These are phyloP conservation scores for Agonopterix heracliana DNA, from an alignment of 2,888 invertebrate species.

Conservation along the genomic window DNA sequence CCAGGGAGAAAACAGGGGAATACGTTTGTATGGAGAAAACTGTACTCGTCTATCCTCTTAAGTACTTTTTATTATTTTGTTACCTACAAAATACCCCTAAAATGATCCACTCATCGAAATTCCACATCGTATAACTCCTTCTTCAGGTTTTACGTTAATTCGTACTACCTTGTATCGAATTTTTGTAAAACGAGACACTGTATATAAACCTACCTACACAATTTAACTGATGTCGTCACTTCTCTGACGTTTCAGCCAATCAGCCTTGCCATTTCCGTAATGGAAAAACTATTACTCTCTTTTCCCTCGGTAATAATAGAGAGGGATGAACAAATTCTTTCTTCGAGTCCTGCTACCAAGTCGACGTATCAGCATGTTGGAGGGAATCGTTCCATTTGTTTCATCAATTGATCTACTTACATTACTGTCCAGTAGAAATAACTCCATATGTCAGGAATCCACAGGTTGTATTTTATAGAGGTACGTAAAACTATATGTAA, in stretches of 20 bases:
- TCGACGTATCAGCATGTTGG: conserved; percentile 31
- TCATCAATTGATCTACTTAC: conserved; percentile 29
- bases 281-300: conserved; percentile 47
- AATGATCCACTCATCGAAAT: too few relatives aligned
- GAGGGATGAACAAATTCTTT: conserved; percentile 26
- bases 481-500: not conserved
- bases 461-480: not conserved
- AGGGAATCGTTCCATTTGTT: conserved; percentile 40
- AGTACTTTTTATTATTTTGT: too few relatives aligned
- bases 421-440: not conserved
- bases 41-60: too few relatives aligned
- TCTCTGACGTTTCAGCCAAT: conserved; percentile 25
- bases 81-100: too few relatives aligned
- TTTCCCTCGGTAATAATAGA: conserved; percentile 30
- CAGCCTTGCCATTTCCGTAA: conserved; percentile 34
- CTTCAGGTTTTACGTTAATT: too few relatives aligned
- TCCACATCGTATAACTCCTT: too few relatives aligned
- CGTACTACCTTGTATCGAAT: too few relatives aligned
- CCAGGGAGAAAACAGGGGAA: too few relatives aligned
- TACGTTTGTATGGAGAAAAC: too few relatives aligned
- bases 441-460: not conserved
- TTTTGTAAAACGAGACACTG: too few relatives aligned
- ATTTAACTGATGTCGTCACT: too few relatives aligned
- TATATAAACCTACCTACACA: too few relatives aligned
- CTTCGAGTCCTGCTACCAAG: conserved; percentile 23